Conservation (phyloP, 2,888 invertebrate species). For the Cotesia congregata region DNA sequence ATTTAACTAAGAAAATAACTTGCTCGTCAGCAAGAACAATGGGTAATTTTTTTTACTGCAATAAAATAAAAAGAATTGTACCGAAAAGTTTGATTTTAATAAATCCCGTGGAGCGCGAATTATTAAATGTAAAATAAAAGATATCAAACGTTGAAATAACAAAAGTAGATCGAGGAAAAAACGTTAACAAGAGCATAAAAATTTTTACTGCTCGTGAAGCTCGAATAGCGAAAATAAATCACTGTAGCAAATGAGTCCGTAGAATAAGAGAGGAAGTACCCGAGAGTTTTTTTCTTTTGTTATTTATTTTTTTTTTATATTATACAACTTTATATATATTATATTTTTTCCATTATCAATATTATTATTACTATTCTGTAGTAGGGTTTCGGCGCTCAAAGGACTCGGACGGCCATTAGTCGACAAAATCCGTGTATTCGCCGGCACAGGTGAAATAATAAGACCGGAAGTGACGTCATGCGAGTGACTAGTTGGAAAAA, state of each 20-base stretch:
- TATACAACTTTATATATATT: not conserved
- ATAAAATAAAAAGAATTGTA: not conserved
- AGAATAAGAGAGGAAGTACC: constrained; percentile 14
- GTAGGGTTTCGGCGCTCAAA: constrained; percentile 50
- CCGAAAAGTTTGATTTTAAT: not conserved
- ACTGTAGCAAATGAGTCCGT: constrained; percentile 16
- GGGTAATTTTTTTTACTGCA: not conserved
- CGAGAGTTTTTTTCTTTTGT: constrained; percentile 8
- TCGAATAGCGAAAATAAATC: constrained; percentile 27
- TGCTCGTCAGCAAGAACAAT: constrained; percentile 4
- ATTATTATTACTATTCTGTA: constrained; percentile 27
- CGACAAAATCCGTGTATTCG: constrained; percentile 36
- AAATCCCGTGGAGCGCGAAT: constrained; percentile 4
- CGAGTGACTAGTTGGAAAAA: not conserved
- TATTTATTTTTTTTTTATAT: constrained; percentile 26
- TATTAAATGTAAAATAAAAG: constrained; percentile 13
- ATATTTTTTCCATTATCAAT: constrained; percentile 22
- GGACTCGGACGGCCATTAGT: constrained; percentile 51
- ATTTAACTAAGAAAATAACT: not conserved
- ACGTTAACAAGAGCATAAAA: constrained; percentile 7
- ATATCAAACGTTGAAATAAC: constrained; percentile 2
- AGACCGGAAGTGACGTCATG: constrained; percentile 58
- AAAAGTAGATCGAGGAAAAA: constrained; percentile 1
- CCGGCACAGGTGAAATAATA: constrained; percentile 54
- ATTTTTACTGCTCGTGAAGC: constrained; percentile 20